These are phyloP conservation scores for Vollenhovia emeryi DNA, from an alignment of 1,140 invertebrate species.

Conservation along the genomic window DNA sequence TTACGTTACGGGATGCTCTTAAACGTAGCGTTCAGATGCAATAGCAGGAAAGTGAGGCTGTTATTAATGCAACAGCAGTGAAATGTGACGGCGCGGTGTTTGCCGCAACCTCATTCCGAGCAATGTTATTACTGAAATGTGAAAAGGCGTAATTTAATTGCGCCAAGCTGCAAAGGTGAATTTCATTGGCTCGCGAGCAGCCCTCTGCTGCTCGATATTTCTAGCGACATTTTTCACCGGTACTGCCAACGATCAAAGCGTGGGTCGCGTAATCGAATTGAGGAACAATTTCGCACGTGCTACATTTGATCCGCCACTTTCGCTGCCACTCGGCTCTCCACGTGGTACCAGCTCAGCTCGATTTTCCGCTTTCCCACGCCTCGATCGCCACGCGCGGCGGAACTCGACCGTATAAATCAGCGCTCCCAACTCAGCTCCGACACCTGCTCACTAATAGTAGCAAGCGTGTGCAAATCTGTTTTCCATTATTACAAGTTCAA, in stretches of 20 bases:
- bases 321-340: constrained; percentile 1
- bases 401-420: constrained; percentile 46
- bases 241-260: constrained; percentile 6
- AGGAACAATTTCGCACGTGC: not conserved
- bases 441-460: not conserved
- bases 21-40: not conserved
- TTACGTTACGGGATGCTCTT: not conserved
- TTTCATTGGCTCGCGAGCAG: not conserved
- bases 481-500: not conserved
- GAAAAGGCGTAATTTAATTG: not conserved
- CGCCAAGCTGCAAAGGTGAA: not conserved
- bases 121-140: constrained; percentile 7
- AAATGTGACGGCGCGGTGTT: constrained; percentile 11
- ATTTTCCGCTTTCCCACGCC: constrained; percentile 44
- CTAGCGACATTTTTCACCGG: not conserved
- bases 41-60: constrained; percentile 15
- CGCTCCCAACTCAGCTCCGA: constrained; percentile 26
- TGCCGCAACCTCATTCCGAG: not conserved
- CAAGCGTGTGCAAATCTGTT: not conserved
- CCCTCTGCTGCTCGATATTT: not conserved
- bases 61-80: not conserved
- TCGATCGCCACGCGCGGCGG: constrained; percentile 24
- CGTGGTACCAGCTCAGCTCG: not conserved
- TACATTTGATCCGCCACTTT: not conserved
- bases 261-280: not conserved